Percentiles rank a stretch among this genome's conserved stretches.
phyloP scores from a whole-genome alignment of 2,888 invertebrate genomes.

The Salticus scenicus region DNA sequence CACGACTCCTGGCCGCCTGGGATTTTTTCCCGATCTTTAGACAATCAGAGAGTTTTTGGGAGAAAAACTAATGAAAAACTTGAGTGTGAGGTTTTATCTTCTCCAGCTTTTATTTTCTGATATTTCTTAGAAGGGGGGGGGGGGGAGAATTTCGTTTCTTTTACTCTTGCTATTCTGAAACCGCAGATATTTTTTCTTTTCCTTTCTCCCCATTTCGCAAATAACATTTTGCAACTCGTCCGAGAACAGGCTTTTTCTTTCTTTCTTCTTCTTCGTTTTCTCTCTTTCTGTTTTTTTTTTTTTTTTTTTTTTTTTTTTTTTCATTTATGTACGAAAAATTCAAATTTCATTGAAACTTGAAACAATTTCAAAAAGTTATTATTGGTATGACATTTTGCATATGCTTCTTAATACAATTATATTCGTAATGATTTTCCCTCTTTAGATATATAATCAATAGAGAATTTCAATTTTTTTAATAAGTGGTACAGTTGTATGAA shows the following conservation, averaged over 20 bases:
- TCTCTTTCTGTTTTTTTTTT: too few species aligned
- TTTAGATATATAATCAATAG: too few species aligned
- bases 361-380: too few species aligned
- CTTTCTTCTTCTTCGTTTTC: not conserved
- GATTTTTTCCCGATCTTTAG: slow-evolving; percentile 60
- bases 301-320: too few species aligned
- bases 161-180: not conserved
- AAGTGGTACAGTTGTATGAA: too few species aligned
- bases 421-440: too few species aligned
- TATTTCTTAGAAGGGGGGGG: slow-evolving; percentile 40
- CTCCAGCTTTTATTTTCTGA: slow-evolving; percentile 35
- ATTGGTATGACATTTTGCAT: too few species aligned
- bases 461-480: too few species aligned
- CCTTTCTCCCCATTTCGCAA: not conserved
- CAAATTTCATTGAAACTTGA: too few species aligned
- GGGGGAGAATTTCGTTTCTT: not conserved
- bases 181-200: not conserved
- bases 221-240: slow-evolving; percentile 5
- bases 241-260: not conserved
- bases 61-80: slow-evolving; percentile 71
- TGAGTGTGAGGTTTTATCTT: slow-evolving; percentile 53
- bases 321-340: too few species aligned
- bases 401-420: too few species aligned
- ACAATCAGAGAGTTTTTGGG: slow-evolving; percentile 52
- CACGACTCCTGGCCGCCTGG: slow-evolving; percentile 50